These are phyloP conservation scores for Carapus acus DNA, from an alignment of 2,797 vertebrate genomes.

Conservation along the genomic window DNA sequence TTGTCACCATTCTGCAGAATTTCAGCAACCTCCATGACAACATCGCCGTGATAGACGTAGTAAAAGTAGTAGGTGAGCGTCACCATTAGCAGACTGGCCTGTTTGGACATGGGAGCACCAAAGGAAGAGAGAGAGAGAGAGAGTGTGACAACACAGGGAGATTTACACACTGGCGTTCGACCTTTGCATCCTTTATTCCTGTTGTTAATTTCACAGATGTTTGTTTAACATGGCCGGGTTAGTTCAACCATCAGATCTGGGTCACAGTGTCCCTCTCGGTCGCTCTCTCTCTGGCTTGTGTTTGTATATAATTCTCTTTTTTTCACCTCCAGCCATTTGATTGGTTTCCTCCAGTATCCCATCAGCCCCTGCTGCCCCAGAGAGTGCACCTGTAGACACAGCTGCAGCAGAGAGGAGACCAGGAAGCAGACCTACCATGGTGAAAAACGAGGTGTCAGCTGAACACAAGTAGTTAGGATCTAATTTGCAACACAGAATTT, in stretches of 20 bases:
- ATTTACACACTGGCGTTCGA: too few species aligned
- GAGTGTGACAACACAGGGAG: background rate
- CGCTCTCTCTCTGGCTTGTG: too few species aligned
- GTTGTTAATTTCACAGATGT: constrained; percentile 28
- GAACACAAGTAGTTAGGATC: too few species aligned
- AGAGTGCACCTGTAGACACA: constrained; percentile 58
- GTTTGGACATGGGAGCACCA: constrained; percentile 16
- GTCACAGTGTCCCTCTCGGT: constrained; percentile 9
- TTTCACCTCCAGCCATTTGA: constrained; percentile 74
- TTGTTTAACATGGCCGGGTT: constrained; percentile 38
- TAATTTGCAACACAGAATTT: too few species aligned
- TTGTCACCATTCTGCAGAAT: constrained; percentile 59
- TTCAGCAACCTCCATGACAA: constrained; percentile 53
- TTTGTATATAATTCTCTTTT: background rate
- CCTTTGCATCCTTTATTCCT: constrained; percentile 11
- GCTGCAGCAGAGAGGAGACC: constrained; percentile 61
- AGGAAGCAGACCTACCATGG: constrained; percentile 72
- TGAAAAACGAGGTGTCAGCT: too few species aligned
- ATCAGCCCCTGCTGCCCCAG: constrained; percentile 61
- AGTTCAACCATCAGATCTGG: constrained; percentile 25
- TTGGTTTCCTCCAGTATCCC: constrained; percentile 58
- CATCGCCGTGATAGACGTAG: constrained; percentile 47
- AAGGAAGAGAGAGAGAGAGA: background rate
- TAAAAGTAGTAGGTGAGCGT: constrained; percentile 55
- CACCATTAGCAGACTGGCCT: constrained; percentile 55